Evolutionary conservation across 2,113 vertebrate genomes (phyloP).

Genomic region (Pampusana beccarii): DNA sequence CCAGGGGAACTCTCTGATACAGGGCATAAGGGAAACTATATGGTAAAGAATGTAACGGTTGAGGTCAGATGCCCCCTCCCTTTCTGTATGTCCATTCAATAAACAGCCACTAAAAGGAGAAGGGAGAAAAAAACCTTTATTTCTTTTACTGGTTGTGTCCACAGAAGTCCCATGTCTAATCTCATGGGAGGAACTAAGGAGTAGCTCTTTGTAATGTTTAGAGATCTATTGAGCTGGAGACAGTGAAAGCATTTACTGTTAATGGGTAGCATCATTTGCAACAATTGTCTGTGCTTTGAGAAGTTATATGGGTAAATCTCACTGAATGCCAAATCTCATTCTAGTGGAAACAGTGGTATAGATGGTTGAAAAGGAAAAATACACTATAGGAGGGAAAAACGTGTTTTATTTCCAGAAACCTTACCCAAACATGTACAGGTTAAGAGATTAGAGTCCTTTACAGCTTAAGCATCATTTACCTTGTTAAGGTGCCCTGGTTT

Average conservation of each 20-base stretch:
- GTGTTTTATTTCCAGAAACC: not conserved
- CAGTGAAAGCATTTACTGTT: slow-evolving; percentile 49
- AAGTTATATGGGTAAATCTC: slow-evolving; percentile 32
- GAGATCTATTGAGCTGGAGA: slow-evolving; percentile 44
- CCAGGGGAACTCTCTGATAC: not conserved
- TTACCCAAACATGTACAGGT: not conserved
- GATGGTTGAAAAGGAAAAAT: not conserved
- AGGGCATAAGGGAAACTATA: not conserved
- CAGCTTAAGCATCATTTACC: not conserved
- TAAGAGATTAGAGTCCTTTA: not conserved
- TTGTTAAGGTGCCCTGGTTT: not conserved
- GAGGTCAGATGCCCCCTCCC: not conserved
- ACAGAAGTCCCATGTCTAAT: slow-evolving; percentile 38
- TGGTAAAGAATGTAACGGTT: not conserved
- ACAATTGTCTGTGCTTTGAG: slow-evolving; percentile 53
- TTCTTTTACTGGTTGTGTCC: slow-evolving; percentile 29
- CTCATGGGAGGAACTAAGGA: slow-evolving; percentile 12
- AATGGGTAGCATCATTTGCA: slow-evolving; percentile 56
- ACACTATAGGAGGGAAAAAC: not conserved
- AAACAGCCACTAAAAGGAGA: not conserved
- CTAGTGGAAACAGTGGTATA: not conserved
- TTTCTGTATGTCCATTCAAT: not conserved
- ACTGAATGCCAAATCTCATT: not conserved
- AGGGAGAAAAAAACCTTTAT: not conserved
- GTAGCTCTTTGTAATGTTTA: slow-evolving; percentile 43